phyloP scores from a whole-genome alignment of 2,797 vertebrate genomes.

The Epinephelus malabaricus region DNA sequence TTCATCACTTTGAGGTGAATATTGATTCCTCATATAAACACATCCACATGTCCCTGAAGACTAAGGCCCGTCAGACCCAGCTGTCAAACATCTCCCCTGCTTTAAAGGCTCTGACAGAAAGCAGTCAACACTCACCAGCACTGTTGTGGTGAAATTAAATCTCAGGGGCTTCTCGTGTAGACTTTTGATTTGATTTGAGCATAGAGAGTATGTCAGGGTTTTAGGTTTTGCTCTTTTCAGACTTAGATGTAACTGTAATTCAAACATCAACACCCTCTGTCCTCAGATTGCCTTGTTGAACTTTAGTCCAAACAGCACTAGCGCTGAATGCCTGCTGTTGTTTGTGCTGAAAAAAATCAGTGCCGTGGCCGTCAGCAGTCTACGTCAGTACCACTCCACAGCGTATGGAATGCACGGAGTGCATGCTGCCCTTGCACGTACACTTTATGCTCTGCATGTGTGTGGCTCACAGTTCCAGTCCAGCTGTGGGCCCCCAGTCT shows the following conservation, averaged over 20 bases:
- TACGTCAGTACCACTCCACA: constrained; percentile 2
- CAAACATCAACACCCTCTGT: constrained; percentile 3
- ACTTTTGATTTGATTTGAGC: constrained; percentile 21
- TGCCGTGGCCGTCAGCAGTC: constrained; percentile 2
- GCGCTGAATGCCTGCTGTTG: constrained; percentile 42
- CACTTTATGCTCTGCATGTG: constrained; percentile 71
- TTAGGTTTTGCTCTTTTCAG: constrained; percentile 21
- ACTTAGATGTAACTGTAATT: constrained; percentile 21
- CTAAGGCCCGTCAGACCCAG: constrained; percentile 11
- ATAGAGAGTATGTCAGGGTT: background rate
- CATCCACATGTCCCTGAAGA: constrained; percentile 4
- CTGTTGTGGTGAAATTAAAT: constrained; percentile 23
- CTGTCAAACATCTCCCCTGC: constrained; percentile 18
- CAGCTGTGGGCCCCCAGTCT: constrained; percentile 65
- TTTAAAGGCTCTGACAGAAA: constrained; percentile 35
- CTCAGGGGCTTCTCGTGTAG: background rate
- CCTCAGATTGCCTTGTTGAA: constrained; percentile 14
- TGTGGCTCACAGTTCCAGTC: constrained; percentile 57
- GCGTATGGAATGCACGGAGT: constrained; percentile 46
- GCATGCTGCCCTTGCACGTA: constrained; percentile 79
- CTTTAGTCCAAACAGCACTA: constrained; percentile 26
- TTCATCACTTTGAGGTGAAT: constrained; percentile 34
- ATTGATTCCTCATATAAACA: constrained; percentile 28
- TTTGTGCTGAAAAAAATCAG: constrained; percentile 35
- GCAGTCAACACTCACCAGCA: background rate